phyloP scores from a whole-genome alignment of 2,797 vertebrate species.

The Salarias fasciatus region DNA sequence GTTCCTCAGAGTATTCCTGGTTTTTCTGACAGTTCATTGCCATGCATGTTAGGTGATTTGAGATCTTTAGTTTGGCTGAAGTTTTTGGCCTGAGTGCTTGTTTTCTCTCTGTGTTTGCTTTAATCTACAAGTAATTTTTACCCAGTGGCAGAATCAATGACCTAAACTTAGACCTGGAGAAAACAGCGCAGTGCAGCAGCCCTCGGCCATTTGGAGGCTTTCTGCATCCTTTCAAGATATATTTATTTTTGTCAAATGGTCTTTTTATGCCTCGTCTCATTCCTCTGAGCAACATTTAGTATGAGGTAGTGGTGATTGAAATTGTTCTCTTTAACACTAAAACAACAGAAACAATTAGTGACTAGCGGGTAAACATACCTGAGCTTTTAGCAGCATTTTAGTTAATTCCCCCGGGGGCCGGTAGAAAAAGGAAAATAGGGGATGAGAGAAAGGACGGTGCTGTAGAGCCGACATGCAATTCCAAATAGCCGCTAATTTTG shows the following conservation, averaged over 20 bases:
- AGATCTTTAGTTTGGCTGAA: too few species aligned
- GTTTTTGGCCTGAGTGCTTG: too few species aligned
- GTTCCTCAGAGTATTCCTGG: too few species aligned
- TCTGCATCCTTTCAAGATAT: not conserved
- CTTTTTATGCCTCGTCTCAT: not conserved
- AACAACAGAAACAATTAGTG: not conserved
- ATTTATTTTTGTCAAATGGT: not conserved
- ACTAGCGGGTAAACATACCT: not conserved
- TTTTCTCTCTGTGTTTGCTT: too few species aligned
- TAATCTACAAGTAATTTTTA: too few species aligned
- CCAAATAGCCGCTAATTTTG: not conserved
- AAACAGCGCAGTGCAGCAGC: too few species aligned
- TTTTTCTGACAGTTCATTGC: too few species aligned
- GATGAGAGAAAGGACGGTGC: not conserved
- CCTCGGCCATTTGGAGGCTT: not conserved
- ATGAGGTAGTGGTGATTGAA: not conserved
- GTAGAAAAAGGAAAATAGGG: not conserved
- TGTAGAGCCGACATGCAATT: not conserved
- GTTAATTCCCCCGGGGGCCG: not conserved
- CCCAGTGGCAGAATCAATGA: too few species aligned
- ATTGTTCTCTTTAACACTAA: not conserved
- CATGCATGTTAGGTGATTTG: too few species aligned
- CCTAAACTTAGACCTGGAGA: too few species aligned
- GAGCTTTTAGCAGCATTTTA: constrained; percentile 6
- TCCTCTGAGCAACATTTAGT: not conserved